Percentiles rank a stretch among this genome's conserved stretches.
Conservation (phyloP, 2,113 vertebrate species). For the Genyomyrus donnyi region DNA sequence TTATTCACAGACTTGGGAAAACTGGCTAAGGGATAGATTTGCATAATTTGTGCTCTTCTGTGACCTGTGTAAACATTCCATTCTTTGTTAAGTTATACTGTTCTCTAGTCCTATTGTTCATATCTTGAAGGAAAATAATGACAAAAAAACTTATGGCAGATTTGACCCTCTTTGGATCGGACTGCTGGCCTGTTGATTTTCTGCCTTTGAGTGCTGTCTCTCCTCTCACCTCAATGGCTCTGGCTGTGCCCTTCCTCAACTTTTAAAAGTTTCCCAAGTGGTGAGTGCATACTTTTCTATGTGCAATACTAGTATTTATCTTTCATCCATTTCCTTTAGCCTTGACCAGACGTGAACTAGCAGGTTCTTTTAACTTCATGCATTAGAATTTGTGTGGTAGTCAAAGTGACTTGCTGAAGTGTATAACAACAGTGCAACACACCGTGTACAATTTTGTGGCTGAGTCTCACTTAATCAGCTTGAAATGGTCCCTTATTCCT, state of each 20-base stretch:
- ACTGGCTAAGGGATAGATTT: too few species aligned
- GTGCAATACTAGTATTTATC: background rate
- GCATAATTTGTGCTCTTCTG: slow-evolving; percentile 70
- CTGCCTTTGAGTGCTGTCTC: slow-evolving; percentile 49
- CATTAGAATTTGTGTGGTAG: background rate
- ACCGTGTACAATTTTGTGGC: background rate
- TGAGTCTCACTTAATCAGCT: background rate
- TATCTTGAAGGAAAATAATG: slow-evolving; percentile 32
- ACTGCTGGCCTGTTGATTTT: too few species aligned
- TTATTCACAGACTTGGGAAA: slow-evolving; percentile 61
- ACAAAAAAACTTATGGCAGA: slow-evolving; percentile 31
- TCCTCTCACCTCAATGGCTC: background rate
- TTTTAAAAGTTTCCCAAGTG: background rate
- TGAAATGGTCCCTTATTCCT: background rate
- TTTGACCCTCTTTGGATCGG: background rate
- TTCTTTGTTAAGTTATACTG: slow-evolving; percentile 30
- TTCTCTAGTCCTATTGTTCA: slow-evolving; percentile 30
- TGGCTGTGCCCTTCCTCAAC: background rate
- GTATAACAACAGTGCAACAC: background rate
- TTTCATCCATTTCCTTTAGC: background rate
- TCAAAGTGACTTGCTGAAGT: background rate
- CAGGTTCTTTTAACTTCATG: background rate
- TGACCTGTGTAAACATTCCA: slow-evolving; percentile 42
- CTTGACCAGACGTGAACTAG: background rate
- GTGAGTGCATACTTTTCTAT: background rate